Percentiles rank a stretch among this genome's conserved stretches.
These are phyloP conservation scores for Synanceia verrucosa DNA, from an alignment of 2,797 vertebrate species.

Conservation along the genomic window DNA sequence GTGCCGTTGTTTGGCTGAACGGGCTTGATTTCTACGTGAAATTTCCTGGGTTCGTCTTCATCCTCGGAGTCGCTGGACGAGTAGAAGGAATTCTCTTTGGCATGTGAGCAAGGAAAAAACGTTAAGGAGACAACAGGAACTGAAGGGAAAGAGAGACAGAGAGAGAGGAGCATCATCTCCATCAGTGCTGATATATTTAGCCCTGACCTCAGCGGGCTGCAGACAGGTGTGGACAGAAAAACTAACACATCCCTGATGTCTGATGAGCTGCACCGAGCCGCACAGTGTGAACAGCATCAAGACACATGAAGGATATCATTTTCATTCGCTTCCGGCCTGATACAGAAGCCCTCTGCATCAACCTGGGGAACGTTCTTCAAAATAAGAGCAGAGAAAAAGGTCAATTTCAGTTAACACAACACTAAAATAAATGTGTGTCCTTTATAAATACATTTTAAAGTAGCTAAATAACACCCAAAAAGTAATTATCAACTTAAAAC, in stretches of 20 bases:
- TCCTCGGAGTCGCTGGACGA: constrained; percentile 96
- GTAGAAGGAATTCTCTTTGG: constrained; percentile 97
- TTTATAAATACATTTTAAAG: neutral
- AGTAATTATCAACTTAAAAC: neutral
- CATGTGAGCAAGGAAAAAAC: constrained; percentile 82
- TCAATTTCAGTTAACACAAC: neutral
- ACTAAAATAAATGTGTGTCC: neutral
- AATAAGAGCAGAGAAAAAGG: constrained; percentile 2
- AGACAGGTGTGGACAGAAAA: neutral
- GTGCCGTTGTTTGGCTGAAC: constrained; percentile 89
- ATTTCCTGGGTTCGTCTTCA: constrained; percentile 94
- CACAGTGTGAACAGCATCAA: neutral
- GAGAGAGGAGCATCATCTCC: neutral
- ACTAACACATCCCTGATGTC: neutral
- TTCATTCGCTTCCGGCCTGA: constrained; percentile 92
- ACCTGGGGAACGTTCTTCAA: constrained; percentile 93
- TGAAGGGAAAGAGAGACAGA: no score
- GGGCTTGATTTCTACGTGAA: constrained; percentile 96
- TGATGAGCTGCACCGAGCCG: neutral
- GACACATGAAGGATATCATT: constrained; percentile 91
- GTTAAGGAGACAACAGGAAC: constrained; percentile 60
- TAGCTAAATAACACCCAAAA: neutral
- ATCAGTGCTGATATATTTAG: neutral
- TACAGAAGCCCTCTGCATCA: constrained; percentile 96
- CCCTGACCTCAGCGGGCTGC: neutral